Evolutionary conservation across 2,113 vertebrate species (phyloP), one percentile per base, ranked within the genome.

Genomic region (Ophiodon elongatus): DNA sequence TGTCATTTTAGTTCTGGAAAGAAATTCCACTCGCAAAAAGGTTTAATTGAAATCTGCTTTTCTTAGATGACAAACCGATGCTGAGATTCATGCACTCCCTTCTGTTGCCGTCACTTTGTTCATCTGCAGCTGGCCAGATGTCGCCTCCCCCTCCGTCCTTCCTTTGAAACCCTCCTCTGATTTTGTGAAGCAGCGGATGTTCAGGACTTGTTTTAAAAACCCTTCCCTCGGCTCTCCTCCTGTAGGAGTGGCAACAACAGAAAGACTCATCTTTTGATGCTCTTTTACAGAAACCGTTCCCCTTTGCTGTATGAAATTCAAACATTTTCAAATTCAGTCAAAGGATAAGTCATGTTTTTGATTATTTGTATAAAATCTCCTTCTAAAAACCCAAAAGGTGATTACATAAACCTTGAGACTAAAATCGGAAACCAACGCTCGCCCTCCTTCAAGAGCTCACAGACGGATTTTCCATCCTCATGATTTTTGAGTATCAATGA

Each of bases 41-140:
- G 33, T 39, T 64, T 2, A 64, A 23, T 37, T n/a, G 8, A 33
- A 35, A 39, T 19, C 59, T 29, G 25, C 14, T 59, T 59, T 29
- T 29, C 56, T 59, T 29, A n/a, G 59, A 39, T 41, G 47, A 59
- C 59, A 47, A 6, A 31, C 35, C 66, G 45, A 50, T 37, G 9
- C 65, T 21, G 56, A 59, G 56, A 59, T 17, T 41, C 76, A 45
- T 25, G 17, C 52, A 41, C 52, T 76, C 71, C 50, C 50, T 9
- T 59, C 57, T 63, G 35, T 62, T 52, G 47, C 39, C 11, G 69
- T 71, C 66, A 59, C 75, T 45, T 27, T 73, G 76, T 83, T 76
- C 41, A 27, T 57, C 54, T 75, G 63, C 84, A 79, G 83, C 80
- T 77, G 83, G 80, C 54, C 74, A 57, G 45, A 74, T 82, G 72